phyloP scores from a whole-genome alignment of 2,797 vertebrate species.

The Helostoma temminkii region DNA sequence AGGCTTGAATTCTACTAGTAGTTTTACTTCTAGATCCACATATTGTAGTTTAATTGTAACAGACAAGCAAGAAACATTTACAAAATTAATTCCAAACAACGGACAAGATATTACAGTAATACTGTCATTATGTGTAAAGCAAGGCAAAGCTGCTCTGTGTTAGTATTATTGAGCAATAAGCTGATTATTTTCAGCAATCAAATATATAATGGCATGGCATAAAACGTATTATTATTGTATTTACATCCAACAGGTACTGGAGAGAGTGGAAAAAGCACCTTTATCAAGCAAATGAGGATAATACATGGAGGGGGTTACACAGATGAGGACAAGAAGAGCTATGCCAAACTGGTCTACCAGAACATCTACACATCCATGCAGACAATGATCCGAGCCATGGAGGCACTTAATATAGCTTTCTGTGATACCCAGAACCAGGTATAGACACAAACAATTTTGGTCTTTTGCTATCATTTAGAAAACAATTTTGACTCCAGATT shows the following conservation, averaged over 20 bases:
- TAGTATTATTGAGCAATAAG: too few relatives aligned
- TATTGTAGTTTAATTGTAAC: too few relatives aligned
- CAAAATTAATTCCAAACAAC: too few relatives aligned
- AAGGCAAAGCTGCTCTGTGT: too few relatives aligned
- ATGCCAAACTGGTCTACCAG: slow-evolving; percentile 90
- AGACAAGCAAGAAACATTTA: too few relatives aligned
- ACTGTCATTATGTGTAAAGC: too few relatives aligned
- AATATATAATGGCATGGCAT: too few relatives aligned
- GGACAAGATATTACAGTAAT: too few relatives aligned
- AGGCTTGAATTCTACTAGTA: too few relatives aligned
- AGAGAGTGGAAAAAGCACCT: slow-evolving; percentile 94
- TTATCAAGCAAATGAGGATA: slow-evolving; percentile 96
- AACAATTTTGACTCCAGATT: neutral
- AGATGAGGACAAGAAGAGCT: slow-evolving; percentile 89
- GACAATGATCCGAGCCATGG: slow-evolving; percentile 89
- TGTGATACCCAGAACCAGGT: slow-evolving; percentile 84
- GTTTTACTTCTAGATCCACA: too few relatives aligned
- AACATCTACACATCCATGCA: slow-evolving; percentile 91
- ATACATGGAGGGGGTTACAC: slow-evolving; percentile 93
- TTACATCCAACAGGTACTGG: slow-evolving; percentile 88
- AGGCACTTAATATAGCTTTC: slow-evolving; percentile 81
- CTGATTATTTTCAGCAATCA: too few relatives aligned
- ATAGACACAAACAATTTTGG: slow-evolving; percentile 3
- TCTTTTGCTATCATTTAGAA: neutral
- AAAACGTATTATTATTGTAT: too few relatives aligned